Base-by-base conservation (phyloP, 37 sponge, comb jelly and placozoan species). In the Ephydatia muelleri region DNA sequence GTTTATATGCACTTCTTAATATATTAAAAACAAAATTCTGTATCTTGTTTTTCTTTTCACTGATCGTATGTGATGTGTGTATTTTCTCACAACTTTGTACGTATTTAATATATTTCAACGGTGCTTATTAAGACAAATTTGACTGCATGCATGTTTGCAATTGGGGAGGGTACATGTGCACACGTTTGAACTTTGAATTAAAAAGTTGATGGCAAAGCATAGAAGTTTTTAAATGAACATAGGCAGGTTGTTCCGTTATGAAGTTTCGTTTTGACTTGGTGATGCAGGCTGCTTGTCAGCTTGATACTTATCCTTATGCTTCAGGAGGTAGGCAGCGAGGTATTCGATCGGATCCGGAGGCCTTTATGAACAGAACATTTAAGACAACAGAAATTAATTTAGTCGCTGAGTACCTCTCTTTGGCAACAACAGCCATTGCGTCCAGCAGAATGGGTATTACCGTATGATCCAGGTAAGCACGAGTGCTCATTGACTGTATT, bases 311-410 rank as follows among this genome's bases (percentile, higher is more conserved):
- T 96, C 92, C 83, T 98, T 98, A 90, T 98, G 82, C 73, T 96
- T 93, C 79, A 98, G 49, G 19, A 98, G 80, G 40, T 88, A 98
- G 30, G 91, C 94, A 38, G 99, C 95, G 0, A 95, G 38, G 68
- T 89, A 98, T 57, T 96, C 99, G 33, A 98, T 96, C 3, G 99
- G 99, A 70, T 96, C 94, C 68, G 93, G 75, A 19, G 99, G 99
- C 82, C 99, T 98, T 84, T n/a, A n/a, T n/a, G n/a, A 32, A 74
- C 79, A 38, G 38, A 57, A 68, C 29, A 27, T 22, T 9, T 13
- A 23, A 19, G 57, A 16, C 36, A 34, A 69, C 70, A 73, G 33
- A 21, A 33, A 29, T n/a, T 77, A 68, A 71, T 3, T 6, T 3
- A 48, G 26, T 30, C 1, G 22, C 0, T 22, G 32, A n/a, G 31